phyloP scores from a whole-genome alignment of 2,113 vertebrate genomes.

The Hucho hucho region DNA sequence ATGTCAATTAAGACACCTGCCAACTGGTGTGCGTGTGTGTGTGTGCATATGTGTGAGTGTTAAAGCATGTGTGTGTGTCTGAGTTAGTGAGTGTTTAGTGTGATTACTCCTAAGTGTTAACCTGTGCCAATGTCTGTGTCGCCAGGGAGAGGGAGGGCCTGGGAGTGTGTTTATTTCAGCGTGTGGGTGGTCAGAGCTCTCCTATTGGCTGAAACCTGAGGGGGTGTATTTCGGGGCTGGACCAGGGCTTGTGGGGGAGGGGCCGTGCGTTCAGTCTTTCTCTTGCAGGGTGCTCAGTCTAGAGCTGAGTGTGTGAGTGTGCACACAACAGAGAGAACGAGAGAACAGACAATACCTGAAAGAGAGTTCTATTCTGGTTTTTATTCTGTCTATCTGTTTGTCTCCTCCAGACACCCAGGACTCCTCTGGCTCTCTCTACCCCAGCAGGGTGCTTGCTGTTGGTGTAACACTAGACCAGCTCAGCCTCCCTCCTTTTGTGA shows the following conservation, averaged over 20 bases:
- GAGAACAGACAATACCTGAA: neutral
- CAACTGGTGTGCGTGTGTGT: neutral
- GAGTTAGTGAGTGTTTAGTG: neutral
- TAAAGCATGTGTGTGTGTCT: neutral
- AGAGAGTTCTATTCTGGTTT: neutral
- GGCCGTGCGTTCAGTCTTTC: conserved; percentile 8
- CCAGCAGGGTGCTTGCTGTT: conserved; percentile 8
- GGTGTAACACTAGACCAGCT: neutral
- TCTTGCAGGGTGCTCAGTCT: conserved; percentile 15
- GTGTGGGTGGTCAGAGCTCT: neutral
- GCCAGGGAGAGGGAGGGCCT: neutral
- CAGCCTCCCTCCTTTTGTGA: neutral
- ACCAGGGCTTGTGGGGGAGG: neutral
- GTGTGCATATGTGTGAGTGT: neutral
- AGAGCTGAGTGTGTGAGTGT: neutral
- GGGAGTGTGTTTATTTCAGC: neutral
- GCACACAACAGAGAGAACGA: neutral
- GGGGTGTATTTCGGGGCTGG: neutral
- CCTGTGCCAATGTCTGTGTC: conserved; percentile 3
- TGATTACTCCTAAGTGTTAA: neutral
- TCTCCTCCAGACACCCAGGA: neutral
- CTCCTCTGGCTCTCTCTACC: neutral
- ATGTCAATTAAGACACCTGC: too few relatives aligned
- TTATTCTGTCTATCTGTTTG: neutral
- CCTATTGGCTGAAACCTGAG: neutral